These are phyloP conservation scores for Bufotes viridis DNA, from an alignment of 2,797 vertebrate species.

Conservation along the genomic window DNA sequence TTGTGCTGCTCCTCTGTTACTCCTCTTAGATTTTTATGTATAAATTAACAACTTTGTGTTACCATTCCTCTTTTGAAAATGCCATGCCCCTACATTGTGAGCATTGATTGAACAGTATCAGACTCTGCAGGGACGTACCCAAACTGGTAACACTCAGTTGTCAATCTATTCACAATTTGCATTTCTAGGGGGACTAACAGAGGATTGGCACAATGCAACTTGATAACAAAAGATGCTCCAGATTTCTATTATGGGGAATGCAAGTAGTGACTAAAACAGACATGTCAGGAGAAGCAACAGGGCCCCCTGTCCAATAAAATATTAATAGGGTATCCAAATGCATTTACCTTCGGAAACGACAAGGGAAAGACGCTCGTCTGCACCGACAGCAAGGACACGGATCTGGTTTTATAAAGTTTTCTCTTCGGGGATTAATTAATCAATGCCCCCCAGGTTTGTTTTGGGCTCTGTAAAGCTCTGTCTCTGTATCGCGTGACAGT, in stretches of 20 bases:
- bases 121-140: too few relatives aligned
- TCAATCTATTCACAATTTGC: too few relatives aligned
- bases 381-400: background rate
- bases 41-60: too few relatives aligned
- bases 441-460: constrained; percentile 18
- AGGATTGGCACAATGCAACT: too few relatives aligned
- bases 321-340: background rate
- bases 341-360: background rate
- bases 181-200: too few relatives aligned
- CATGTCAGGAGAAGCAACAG: background rate
- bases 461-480: constrained; percentile 15
- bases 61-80: too few relatives aligned
- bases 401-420: background rate
- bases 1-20: too few relatives aligned
- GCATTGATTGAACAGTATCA: too few relatives aligned
- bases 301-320: background rate
- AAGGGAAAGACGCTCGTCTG: background rate
- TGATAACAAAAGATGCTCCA: too few relatives aligned
- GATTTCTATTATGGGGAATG: background rate
- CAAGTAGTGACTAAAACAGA: background rate
- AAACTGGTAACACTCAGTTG: too few relatives aligned
- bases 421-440: constrained; percentile 32
- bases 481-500: constrained; percentile 29
- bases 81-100: too few relatives aligned
- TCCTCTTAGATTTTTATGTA: too few relatives aligned